These are phyloP conservation scores for Papilio aristodemus DNA, from an alignment of 1,140 invertebrate genomes.

Conservation along the genomic window DNA sequence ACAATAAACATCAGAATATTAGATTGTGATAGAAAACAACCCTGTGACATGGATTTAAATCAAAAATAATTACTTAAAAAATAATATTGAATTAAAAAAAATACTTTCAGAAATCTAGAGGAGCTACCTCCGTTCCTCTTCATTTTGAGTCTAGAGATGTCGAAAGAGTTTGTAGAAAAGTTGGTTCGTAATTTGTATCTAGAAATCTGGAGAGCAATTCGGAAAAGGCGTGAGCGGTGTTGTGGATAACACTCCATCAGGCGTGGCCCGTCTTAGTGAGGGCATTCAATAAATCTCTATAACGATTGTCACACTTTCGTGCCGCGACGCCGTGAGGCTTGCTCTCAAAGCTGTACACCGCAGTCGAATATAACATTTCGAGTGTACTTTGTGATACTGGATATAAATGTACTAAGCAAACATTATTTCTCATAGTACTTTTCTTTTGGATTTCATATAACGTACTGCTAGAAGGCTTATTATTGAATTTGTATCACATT, in stretches of 20 bases:
- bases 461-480: no score
- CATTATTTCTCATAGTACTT: not conserved
- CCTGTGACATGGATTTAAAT: not conserved
- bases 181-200: not conserved
- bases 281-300: constrained; percentile 25
- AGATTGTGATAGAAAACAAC: not conserved
- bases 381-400: not conserved
- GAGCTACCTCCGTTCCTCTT: no score
- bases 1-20: no score
- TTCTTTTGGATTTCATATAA: no score
- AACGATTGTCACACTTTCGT: constrained; percentile 27
- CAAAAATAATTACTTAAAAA: no score
- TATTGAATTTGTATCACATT: no score
- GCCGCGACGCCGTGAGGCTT: constrained; percentile 1
- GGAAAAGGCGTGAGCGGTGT: not conserved
- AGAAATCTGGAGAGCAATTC: not conserved
- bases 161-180: not conserved
- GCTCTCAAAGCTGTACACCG: constrained; percentile 7
- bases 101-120: no score
- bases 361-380: not conserved
- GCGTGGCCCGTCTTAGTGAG: constrained; percentile 7
- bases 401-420: not conserved
- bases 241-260: constrained; percentile 5
- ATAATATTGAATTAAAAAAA: no score
- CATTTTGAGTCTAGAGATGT: not conserved